Evolutionary conservation across 2,113 vertebrate genomes (phyloP).

Genomic region (Onychostruthus taczanowskii): DNA sequence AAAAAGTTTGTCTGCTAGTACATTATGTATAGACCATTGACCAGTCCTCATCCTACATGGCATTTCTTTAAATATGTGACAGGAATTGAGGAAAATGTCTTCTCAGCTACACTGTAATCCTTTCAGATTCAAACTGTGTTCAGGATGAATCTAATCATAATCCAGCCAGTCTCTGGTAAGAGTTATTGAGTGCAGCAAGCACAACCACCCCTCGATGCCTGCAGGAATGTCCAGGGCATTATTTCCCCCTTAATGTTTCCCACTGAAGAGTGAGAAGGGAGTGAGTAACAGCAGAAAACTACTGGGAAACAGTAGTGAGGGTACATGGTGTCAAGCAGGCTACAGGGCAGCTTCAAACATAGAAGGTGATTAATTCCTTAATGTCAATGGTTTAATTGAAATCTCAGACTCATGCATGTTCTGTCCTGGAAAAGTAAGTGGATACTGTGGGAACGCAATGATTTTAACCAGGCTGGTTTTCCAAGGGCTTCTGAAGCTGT

Average conservation of each 20-base stretch:
- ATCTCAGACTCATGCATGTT: neutral
- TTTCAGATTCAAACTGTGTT: neutral
- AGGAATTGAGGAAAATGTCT: neutral
- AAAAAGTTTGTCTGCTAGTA: neutral
- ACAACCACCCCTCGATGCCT: neutral
- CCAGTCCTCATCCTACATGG: neutral
- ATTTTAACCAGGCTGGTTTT: neutral
- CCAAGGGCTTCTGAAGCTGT: neutral
- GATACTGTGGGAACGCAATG: neutral
- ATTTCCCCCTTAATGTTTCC: fast-evolving
- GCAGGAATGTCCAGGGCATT: neutral
- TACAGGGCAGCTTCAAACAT: neutral
- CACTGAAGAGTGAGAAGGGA: neutral
- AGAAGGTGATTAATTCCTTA: neutral
- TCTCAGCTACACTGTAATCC: neutral
- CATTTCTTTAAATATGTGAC: neutral
- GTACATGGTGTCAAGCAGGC: neutral
- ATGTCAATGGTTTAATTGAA: neutral
- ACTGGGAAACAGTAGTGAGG: neutral
- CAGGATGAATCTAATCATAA: neutral
- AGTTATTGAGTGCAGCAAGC: neutral
- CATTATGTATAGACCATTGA: neutral
- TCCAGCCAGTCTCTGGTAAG: neutral
- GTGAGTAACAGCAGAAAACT: neutral
- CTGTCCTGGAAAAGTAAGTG: neutral